These are phyloP conservation scores for Alcis repandata DNA, from an alignment of 2,888 invertebrate genomes.

Conservation along the genomic window DNA sequence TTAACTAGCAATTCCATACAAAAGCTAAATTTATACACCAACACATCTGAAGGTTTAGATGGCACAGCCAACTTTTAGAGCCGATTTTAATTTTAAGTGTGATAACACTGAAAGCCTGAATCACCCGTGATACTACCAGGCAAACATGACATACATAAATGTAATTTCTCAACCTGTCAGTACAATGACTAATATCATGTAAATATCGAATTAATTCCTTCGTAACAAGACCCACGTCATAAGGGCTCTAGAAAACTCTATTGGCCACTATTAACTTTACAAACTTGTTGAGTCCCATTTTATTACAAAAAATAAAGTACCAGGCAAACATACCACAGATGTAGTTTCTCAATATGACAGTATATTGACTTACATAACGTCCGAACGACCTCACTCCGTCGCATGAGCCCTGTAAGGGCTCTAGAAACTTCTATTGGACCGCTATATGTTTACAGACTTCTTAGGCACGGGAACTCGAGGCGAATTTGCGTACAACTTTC, in stretches of 20 bases:
- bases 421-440: conserved; percentile 15
- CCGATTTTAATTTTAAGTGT: no score
- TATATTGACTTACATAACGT: background rate
- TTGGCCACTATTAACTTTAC: background rate
- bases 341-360: background rate
- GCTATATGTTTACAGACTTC: conserved; percentile 69
- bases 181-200: background rate
- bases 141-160: background rate
- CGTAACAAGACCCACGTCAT: background rate
- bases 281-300: background rate
- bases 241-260: background rate
- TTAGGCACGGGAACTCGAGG: conserved; percentile 75
- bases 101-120: no score
- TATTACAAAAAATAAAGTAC: conserved; percentile 1
- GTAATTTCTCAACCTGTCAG: background rate
- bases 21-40: background rate
- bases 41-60: background rate
- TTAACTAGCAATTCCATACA: background rate
- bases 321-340: conserved; percentile 5
- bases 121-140: background rate
- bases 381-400: conserved; percentile 6
- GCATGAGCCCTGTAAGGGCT: background rate
- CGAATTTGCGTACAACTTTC: conserved; percentile 90
- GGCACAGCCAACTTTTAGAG: background rate
- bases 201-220: background rate